Percentiles rank a stretch among this genome's conserved stretches.
Evolutionary conservation across 2,797 vertebrate genomes (phyloP).

Genomic region (Syndactyla subalaris): DNA sequence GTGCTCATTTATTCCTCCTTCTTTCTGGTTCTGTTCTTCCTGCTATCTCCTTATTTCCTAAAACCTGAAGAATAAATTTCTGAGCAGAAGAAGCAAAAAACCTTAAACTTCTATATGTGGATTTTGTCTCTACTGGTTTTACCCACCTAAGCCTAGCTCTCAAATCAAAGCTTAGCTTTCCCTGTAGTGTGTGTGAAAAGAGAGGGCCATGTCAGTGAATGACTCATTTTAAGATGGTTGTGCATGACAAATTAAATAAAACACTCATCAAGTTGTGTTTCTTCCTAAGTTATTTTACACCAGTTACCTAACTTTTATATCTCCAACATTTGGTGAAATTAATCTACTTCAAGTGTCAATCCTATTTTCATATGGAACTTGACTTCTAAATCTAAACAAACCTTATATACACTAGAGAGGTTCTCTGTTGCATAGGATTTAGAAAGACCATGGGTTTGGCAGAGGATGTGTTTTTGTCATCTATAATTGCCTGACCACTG

Average conservation of each 20-base stretch:
- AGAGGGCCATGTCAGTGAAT: neutral
- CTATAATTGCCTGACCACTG: neutral
- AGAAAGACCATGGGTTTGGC: neutral
- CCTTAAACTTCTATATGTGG: neutral
- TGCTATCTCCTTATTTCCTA: neutral
- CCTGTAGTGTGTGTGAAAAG: neutral
- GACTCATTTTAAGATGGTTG: neutral
- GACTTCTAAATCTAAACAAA: neutral
- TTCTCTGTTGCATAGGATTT: neutral
- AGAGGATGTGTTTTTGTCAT: neutral
- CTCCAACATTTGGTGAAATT: neutral
- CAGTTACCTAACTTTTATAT: neutral
- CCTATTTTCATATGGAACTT: neutral
- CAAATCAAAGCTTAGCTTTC: neutral
- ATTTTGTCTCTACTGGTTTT: neutral
- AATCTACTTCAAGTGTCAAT: neutral
- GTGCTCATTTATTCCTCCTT: neutral
- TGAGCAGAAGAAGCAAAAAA: neutral
- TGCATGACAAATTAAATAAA: constrained; percentile 21
- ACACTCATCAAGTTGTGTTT: neutral
- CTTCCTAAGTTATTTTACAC: neutral
- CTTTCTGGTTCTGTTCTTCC: neutral
- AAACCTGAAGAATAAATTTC: constrained; percentile 21
- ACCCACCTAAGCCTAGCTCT: neutral
- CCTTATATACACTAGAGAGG: neutral